A percentile compares a stretch with the other conserved stretches of the same genome.
These are phyloP conservation scores for Gorsachius goisagi DNA, from an alignment of 2,113 vertebrate species.

Conservation along the genomic window DNA sequence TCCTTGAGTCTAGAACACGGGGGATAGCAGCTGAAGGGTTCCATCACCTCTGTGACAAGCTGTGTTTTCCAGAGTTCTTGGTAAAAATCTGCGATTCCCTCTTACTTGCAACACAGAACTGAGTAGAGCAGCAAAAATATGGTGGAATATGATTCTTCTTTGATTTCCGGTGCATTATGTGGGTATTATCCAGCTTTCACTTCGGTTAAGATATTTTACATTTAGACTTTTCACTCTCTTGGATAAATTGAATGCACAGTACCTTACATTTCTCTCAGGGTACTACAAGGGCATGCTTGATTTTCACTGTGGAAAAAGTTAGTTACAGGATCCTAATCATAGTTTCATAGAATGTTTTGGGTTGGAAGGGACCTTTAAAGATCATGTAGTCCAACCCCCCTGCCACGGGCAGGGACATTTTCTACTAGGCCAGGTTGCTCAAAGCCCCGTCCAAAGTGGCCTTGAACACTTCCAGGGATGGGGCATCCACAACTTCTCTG, in stretches of 20 bases:
- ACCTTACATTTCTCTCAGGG: not conserved
- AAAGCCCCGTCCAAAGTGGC: not conserved
- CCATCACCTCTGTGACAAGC: not conserved
- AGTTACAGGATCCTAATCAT: not conserved
- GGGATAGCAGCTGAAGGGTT: not conserved
- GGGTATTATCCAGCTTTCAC: not conserved
- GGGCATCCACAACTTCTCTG: not conserved
- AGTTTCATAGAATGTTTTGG: not conserved
- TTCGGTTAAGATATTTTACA: not conserved
- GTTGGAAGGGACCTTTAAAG: not conserved
- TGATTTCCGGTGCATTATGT: not conserved
- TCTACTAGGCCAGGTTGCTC: not conserved
- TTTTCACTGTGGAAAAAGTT: not conserved
- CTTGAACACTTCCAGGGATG: not conserved
- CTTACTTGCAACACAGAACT: not conserved
- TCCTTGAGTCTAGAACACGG: not conserved
- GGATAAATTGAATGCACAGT: not conserved
- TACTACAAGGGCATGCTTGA: not conserved
- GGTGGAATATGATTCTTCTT: not conserved
- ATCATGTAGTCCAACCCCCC: not conserved
- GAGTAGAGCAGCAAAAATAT: not conserved
- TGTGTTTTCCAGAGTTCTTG: not conserved
- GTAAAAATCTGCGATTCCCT: not conserved
- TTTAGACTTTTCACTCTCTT: not conserved
- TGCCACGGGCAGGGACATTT: not conserved